Percentiles rank a stretch among this genome's conserved stretches.
Evolutionary conservation across 2,113 vertebrate genomes (phyloP).

Genomic region (Cryptomyrus ogoouensis): DNA sequence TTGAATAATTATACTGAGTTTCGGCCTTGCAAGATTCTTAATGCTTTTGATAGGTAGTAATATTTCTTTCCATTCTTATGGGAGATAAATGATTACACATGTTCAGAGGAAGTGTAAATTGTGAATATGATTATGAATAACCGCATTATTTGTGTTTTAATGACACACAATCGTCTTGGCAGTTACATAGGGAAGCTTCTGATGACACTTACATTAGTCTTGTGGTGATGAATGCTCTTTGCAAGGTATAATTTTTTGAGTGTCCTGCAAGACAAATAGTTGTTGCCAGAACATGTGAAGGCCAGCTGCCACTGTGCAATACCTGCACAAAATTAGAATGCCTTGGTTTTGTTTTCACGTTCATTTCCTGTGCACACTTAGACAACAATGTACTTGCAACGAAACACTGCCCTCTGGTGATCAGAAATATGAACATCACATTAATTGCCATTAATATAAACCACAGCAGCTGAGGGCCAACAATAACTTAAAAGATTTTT

Average conservation of each 20-base stretch:
- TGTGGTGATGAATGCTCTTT: background rate
- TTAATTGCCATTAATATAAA: background rate
- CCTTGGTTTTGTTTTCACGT: constrained; percentile 51
- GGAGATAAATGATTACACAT: too few species aligned
- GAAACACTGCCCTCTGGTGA: constrained; percentile 60
- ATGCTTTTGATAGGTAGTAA: background rate
- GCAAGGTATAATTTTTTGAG: constrained; percentile 20
- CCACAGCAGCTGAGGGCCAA: background rate
- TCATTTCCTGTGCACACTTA: constrained; percentile 39
- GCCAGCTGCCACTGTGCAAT: constrained; percentile 33
- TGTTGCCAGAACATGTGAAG: constrained; percentile 38
- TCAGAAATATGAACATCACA: constrained; percentile 25
- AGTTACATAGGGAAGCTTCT: too few species aligned
- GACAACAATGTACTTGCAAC: constrained; percentile 17
- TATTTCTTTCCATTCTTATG: background rate
- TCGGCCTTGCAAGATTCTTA: background rate
- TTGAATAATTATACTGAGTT: background rate
- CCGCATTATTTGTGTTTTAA: constrained; percentile 30
- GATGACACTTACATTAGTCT: background rate
- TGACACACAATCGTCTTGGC: background rate
- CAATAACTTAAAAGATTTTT: background rate
- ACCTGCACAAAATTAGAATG: constrained; percentile 50
- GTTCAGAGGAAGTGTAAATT: background rate
- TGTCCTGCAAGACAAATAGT: constrained; percentile 34
- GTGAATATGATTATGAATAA: constrained; percentile 8